These are phyloP conservation scores for Emmelina monodactyla DNA, from an alignment of 2,888 invertebrate species.

Conservation along the genomic window DNA sequence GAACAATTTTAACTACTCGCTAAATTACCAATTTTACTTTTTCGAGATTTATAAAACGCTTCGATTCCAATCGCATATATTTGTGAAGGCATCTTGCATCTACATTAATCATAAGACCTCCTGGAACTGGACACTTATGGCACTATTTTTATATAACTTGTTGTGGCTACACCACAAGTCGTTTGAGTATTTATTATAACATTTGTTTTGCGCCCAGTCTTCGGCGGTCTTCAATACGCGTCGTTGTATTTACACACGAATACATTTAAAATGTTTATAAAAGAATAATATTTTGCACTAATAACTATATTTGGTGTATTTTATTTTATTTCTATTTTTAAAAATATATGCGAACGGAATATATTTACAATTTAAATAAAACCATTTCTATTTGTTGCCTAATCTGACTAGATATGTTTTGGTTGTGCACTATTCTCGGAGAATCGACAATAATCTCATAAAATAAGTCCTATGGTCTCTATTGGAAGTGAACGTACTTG, in stretches of 20 bases:
- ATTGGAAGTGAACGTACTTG: slow-evolving; percentile 36
- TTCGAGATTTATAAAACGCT: slow-evolving; percentile 41
- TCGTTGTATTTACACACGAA: neutral
- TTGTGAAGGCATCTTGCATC: slow-evolving; percentile 22
- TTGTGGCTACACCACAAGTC: neutral
- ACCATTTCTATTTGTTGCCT: slow-evolving; percentile 33
- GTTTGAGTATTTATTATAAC: neutral
- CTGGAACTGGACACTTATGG: neutral
- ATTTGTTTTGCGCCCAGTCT: neutral
- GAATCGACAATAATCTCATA: slow-evolving; percentile 41
- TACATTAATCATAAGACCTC: slow-evolving; percentile 1
- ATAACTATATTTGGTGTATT: slow-evolving; percentile 24
- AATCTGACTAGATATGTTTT: slow-evolving; percentile 65
- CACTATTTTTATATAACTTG: neutral
- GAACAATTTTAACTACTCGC: slow-evolving; percentile 64
- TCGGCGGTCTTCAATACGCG: neutral
- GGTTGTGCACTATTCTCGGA: slow-evolving; percentile 42
- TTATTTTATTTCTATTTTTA: slow-evolving; percentile 7
- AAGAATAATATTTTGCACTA: slow-evolving; percentile 8
- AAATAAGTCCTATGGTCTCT: slow-evolving; percentile 43
- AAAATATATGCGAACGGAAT: slow-evolving; percentile 61
- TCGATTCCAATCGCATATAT: slow-evolving; percentile 55
- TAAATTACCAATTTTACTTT: slow-evolving; percentile 54
- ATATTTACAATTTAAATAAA: slow-evolving; percentile 43
- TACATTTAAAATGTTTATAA: slow-evolving; percentile 7